phyloP scores from a whole-genome alignment of 2,888 invertebrate species.

The Dexiosoma caninum region DNA sequence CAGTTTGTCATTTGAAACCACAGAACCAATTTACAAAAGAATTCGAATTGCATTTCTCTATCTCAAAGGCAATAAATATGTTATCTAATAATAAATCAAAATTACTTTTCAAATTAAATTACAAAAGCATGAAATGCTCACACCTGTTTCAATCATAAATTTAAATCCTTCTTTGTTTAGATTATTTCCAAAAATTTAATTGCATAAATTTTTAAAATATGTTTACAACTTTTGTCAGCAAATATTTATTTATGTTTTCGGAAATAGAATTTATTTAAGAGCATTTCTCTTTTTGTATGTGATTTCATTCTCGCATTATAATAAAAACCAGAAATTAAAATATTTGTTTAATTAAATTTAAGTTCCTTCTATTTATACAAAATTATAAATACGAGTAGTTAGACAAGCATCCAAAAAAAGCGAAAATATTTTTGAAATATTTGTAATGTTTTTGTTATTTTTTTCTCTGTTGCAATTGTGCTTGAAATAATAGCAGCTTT shows the following conservation, averaged over 20 bases:
- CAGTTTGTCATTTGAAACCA: too few species aligned
- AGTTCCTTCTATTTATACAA: not conserved
- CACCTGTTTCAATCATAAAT: not conserved
- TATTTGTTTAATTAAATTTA: constrained; percentile 29
- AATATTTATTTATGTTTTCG: not conserved
- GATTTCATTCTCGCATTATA: not conserved
- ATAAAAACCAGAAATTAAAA: not conserved
- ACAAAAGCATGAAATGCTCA: not conserved
- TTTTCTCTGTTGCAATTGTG: not conserved
- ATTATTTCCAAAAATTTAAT: not conserved
- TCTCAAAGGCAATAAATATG: too few species aligned
- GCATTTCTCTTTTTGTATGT: not conserved
- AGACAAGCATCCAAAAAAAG: not conserved
- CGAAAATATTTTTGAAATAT: not conserved
- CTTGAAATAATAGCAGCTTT: not conserved
- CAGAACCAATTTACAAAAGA: too few species aligned
- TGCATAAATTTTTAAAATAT: not conserved
- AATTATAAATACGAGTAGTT: too few species aligned
- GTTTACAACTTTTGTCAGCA: not conserved
- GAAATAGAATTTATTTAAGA: not conserved
- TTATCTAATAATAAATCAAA: too few species aligned
- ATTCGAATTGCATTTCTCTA: too few species aligned
- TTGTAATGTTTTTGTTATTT: not conserved
- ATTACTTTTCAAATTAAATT: too few species aligned
- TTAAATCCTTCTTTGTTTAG: not conserved